Conservation (phyloP, 2,888 invertebrate species). For the Xestia rhomboidea region DNA sequence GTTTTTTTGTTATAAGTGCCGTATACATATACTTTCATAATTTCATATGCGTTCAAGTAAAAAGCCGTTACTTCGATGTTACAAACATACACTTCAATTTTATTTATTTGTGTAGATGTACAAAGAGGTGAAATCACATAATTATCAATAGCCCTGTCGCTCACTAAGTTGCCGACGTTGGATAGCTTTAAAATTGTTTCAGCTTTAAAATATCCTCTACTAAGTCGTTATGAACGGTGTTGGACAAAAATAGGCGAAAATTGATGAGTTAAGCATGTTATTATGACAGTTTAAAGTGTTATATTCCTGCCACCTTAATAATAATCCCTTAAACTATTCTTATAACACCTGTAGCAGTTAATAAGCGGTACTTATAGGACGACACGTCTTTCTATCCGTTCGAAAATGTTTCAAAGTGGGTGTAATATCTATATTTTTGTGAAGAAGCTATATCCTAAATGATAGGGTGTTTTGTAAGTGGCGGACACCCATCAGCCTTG, state of each 20-base stretch:
- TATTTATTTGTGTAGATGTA: slow-evolving; percentile 10
- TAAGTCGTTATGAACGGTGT: not conserved
- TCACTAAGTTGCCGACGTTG: slow-evolving; percentile 4
- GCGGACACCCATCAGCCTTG: slow-evolving; percentile 43
- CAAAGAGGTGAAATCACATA: slow-evolving; percentile 57
- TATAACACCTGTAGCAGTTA: slow-evolving; percentile 6
- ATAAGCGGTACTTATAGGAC: slow-evolving; percentile 15
- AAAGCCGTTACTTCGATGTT: too few species aligned
- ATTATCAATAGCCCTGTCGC: slow-evolving; percentile 30
- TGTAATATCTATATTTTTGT: slow-evolving; percentile 24
- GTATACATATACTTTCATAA: too few species aligned
- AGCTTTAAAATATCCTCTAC: not conserved
- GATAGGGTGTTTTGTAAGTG: slow-evolving; percentile 34
- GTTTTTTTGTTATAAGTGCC: too few species aligned
- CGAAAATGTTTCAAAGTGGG: not conserved
- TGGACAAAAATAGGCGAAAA: slow-evolving; percentile 28
- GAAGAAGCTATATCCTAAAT: slow-evolving; percentile 28
- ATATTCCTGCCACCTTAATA: slow-evolving; percentile 12
- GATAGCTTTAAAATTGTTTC: slow-evolving; percentile 1
- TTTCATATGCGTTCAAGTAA: too few species aligned
- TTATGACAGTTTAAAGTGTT: slow-evolving; percentile 34
- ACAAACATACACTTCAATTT: too few species aligned
- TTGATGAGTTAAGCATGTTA: slow-evolving; percentile 10
- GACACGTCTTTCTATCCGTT: slow-evolving; percentile 5
- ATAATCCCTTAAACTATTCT: slow-evolving; percentile 14